A percentile compares a stretch with the other conserved stretches of the same genome.
These are phyloP conservation scores for Trachelipus rathkii DNA, from an alignment of 1,140 invertebrate genomes.

Conservation along the genomic window DNA sequence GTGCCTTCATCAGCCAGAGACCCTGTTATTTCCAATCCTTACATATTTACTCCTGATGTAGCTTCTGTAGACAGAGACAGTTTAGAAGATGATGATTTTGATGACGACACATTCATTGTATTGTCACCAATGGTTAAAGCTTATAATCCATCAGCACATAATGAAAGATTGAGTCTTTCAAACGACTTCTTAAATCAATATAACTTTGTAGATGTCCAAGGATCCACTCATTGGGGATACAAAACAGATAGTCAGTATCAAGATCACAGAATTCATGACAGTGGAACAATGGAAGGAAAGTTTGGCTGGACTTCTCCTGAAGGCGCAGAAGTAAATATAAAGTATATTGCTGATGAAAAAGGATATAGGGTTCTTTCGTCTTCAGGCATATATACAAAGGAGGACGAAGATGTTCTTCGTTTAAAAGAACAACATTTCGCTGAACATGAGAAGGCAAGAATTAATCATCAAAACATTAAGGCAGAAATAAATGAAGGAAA, in stretches of 20 bases:
- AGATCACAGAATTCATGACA: conserved; percentile 26
- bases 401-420: conserved; percentile 23
- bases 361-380: conserved; percentile 32
- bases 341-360: conserved; percentile 39
- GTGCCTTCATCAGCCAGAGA: background rate
- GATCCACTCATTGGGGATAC: conserved; percentile 36
- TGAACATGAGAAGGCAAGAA: background rate
- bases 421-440: conserved; percentile 25
- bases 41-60: conserved; percentile 6
- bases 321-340: conserved; percentile 29
- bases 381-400: conserved; percentile 21
- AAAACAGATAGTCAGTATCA: conserved; percentile 34
- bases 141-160: conserved; percentile 24
- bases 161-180: conserved; percentile 26
- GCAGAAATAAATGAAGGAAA: background rate
- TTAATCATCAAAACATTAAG: background rate
- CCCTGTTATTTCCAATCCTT: background rate
- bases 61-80: background rate
- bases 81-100: background rate
- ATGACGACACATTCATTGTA: background rate
- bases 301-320: conserved; percentile 40
- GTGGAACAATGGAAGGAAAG: conserved; percentile 37
- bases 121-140: conserved; percentile 22
- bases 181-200: conserved; percentile 23
- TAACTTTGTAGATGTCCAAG: conserved; percentile 37